These are phyloP conservation scores for Athene noctua DNA, from an alignment of 2,113 vertebrate genomes.

Conservation along the genomic window DNA sequence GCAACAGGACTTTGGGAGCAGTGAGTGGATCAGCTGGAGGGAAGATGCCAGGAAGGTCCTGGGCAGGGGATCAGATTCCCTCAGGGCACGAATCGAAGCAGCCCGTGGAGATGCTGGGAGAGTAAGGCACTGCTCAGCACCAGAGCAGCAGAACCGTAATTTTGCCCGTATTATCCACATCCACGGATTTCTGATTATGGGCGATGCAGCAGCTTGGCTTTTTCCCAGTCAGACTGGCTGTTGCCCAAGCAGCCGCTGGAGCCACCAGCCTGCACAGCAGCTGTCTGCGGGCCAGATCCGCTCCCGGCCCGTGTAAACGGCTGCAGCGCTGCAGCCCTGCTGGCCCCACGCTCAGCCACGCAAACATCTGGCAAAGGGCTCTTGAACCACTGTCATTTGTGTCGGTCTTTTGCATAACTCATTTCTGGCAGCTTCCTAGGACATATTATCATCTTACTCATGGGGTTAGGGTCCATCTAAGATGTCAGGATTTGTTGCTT, in stretches of 20 bases:
- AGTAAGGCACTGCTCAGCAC: neutral
- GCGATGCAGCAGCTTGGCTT: neutral
- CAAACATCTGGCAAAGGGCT: neutral
- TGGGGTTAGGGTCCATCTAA: neutral
- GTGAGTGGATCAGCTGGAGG: fast-evolving
- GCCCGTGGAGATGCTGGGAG: neutral
- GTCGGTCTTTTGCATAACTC: neutral
- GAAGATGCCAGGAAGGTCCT: neutral
- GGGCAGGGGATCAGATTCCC: neutral
- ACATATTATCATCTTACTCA: neutral
- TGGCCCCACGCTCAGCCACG: neutral
- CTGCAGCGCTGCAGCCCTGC: neutral
- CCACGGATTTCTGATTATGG: fast-evolving
- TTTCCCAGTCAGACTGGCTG: neutral
- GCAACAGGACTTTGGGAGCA: neutral
- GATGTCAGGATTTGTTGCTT: neutral
- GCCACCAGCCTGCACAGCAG: neutral
- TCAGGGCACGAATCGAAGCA: neutral
- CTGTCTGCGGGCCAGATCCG: neutral
- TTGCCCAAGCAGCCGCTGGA: neutral
- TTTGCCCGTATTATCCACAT: neutral
- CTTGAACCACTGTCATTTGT: neutral
- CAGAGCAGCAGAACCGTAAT: neutral
- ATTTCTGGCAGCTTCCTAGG: neutral
- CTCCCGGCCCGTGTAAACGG: fast-evolving